Evolutionary conservation across 1,140 invertebrate genomes (phyloP), one percentile per base, ranked within the genome.

Genomic region (Drosophila tristis): DNA sequence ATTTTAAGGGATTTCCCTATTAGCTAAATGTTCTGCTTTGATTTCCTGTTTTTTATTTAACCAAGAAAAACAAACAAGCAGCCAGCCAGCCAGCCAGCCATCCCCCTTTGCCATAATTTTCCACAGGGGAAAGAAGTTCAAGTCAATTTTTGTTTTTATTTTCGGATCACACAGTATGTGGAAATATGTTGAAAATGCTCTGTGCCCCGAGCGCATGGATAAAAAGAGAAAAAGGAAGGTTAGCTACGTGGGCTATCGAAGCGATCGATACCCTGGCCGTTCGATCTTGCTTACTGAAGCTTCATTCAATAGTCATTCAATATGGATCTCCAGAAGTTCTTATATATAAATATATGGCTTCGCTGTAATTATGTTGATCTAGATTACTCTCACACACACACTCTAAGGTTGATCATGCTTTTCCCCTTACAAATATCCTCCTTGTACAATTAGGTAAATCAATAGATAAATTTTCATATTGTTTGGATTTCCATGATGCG

Each of bases 111-210:
- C 35, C 11, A 11, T 39, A 29, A 4, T 42, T 8, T 25, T 8
- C 7, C 25, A 2, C 11, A 15, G 7, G 15, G 7, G 15, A 20
- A 7, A 43, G 20, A 20, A 7, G 26, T 26, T 61, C 23, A 20
- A 55, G 8, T 55, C 49, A 25, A 53, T 71, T 74, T 25, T 64
- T 49, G 50, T 65, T 72, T 51, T 39, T 73, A 45, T 73, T 78
- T 72, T 66, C 66, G 23, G 75, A 43, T 63, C 75, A 50, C 49
- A 48, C 50, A 70, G 29, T 16, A 20, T 70, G 66, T 57, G 44
- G 35, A 31, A 70, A 71, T 71, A 43, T 42, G 16, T 13, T n/a
- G 23, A 51, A 70, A 70, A 55, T 43, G 3, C 45, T 39, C 4
- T 13, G 11, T 29, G 26, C 7, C 11, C 11, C 31, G 8, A 31